phyloP scores from a whole-genome alignment of 2,797 vertebrate genomes.

The Salarias fasciatus region DNA sequence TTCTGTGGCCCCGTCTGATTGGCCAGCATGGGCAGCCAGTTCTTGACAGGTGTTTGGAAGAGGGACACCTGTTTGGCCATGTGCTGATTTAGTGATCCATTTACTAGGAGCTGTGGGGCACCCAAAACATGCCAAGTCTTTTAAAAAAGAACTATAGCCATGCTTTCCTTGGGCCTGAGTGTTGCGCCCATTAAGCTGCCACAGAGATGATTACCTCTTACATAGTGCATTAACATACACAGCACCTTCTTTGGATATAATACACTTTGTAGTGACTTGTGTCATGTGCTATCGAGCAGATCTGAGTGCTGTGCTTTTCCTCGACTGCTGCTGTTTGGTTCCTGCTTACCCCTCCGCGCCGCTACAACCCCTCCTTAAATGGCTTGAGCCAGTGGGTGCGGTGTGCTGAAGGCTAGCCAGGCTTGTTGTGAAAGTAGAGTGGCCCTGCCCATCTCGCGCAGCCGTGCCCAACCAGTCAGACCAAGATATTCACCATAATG shows the following conservation, averaged over 20 bases:
- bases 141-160: constrained; percentile 72
- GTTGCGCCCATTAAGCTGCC: constrained; percentile 26
- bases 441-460: constrained; percentile 73
- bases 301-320: constrained; percentile 31
- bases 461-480: constrained; percentile 67
- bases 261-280: constrained; percentile 23
- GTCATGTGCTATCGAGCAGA: constrained; percentile 30
- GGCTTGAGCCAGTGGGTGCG: constrained; percentile 71
- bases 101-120: constrained; percentile 79
- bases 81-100: constrained; percentile 85
- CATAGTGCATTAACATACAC: not conserved
- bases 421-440: constrained; percentile 76
- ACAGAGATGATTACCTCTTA: constrained; percentile 31
- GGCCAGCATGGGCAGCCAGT: constrained; percentile 63
- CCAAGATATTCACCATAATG: constrained; percentile 82
- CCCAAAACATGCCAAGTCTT: constrained; percentile 77
- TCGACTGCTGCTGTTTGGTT: constrained; percentile 53
- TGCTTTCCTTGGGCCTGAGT: constrained; percentile 44
- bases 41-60: constrained; percentile 83
- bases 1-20: constrained; percentile 81
- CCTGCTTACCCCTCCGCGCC: constrained; percentile 47
- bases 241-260: not conserved
- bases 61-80: constrained; percentile 85
- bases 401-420: constrained; percentile 66
- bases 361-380: constrained; percentile 70